A percentile compares a stretch with the other conserved stretches of the same genome.
Conservation (phyloP, 2,888 invertebrate species). For the Meandrusa payeni region DNA sequence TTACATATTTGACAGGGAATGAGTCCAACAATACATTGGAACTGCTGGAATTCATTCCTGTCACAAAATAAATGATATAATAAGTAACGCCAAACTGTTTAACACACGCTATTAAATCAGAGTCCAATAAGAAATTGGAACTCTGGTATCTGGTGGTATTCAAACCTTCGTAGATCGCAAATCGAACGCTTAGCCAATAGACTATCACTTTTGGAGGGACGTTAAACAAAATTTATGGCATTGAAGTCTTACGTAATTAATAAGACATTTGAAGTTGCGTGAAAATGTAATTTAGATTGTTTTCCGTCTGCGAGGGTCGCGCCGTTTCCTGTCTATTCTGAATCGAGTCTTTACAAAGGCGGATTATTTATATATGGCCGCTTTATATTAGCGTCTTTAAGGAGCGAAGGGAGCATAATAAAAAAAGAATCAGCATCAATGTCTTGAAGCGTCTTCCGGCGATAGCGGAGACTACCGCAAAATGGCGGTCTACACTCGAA, state of each 20-base stretch:
- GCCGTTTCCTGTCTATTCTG: slow-evolving; percentile 59
- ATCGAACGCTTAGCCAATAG: too few species aligned
- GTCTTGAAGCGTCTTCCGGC: slow-evolving; percentile 78
- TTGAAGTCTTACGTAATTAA: slow-evolving; percentile 79
- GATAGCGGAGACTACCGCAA: slow-evolving; percentile 70
- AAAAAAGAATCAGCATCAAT: slow-evolving; percentile 81
- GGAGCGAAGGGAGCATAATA: slow-evolving; percentile 76
- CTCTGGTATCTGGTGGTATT: too few species aligned
- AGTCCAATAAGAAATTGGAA: too few species aligned
- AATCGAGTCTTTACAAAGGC: slow-evolving; percentile 65
- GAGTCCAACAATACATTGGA: too few species aligned
- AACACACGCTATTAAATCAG: too few species aligned
- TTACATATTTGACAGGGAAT: too few species aligned
- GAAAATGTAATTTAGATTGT: slow-evolving; percentile 82
- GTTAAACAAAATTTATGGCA: slow-evolving; percentile 81
- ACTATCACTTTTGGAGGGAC: too few species aligned
- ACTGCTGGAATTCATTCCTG: too few species aligned
- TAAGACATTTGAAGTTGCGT: slow-evolving; percentile 81
- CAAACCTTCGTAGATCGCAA: too few species aligned
- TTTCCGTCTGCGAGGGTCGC: slow-evolving; percentile 67
- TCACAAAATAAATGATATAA: too few species aligned
- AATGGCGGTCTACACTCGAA: slow-evolving; percentile 79
- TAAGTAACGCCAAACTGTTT: too few species aligned
- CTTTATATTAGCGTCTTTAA: slow-evolving; percentile 80
- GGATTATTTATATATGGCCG: slow-evolving; percentile 78